Evolutionary conservation across 2,113 vertebrate species (phyloP), one percentile per base, ranked within the genome.

Genomic region (Daphoenositta chrysoptera): DNA sequence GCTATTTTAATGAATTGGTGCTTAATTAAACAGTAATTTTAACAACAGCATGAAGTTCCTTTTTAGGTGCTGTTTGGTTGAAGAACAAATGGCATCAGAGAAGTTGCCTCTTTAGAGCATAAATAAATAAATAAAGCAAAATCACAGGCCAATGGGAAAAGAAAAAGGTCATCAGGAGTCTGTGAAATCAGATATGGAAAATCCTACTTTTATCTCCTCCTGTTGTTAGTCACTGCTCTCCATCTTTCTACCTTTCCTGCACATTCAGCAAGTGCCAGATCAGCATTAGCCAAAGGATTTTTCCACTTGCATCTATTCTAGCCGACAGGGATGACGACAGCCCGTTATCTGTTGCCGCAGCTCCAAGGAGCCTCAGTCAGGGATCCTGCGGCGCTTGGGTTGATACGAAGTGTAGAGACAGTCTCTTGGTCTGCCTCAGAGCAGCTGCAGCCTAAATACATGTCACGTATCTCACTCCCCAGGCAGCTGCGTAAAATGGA

Each of bases 131-230:
- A 57, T 21, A 15, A 20, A 72, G 21, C 30, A 85, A 94, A 85
- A 80, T 42, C 60, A 80, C 42, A 87, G 53, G 23, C 61, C 78
- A 83, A 35, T 12, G 11, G 45, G 20, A 69, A 69, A 69, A 71
- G 33, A 33, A 79, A 79, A 91, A 72, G 14, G 7, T 10, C 33
- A 53, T 45, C 21, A n/a, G 72, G 70, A 50, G 14, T 37, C 45
- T 65, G 50, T 50, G 65, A 82, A 91, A 90, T 96, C 87, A 93
- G 89, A 83, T 85, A 93, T 6, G 48, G 75, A 77, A 94, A 88
- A 88, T 76, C 57, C 75, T 83, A 14, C 70, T 91, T 94, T 85
- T 82, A 79, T 79, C 84, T 93, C 9, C 15, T 8, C 4, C 4
- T 1, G 0, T 30, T 5, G 4, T 50, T 85, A 57, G 57, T 65